phyloP scores from a whole-genome alignment of 2,113 vertebrate species.

The Tichodroma muraria region DNA sequence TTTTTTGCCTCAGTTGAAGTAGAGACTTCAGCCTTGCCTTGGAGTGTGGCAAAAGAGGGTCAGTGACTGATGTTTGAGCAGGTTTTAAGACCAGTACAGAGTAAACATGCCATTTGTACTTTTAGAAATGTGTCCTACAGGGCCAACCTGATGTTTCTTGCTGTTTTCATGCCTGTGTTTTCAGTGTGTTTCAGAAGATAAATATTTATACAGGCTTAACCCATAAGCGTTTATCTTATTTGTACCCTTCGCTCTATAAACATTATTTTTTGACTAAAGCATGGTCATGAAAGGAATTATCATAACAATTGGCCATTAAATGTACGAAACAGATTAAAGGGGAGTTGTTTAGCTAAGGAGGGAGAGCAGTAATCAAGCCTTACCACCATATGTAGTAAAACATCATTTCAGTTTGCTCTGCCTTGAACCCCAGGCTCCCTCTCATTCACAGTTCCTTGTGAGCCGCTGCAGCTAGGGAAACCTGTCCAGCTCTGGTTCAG shows the following conservation, averaged over 20 bases:
- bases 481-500: background rate
- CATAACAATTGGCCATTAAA: background rate
- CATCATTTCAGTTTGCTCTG: background rate
- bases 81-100: background rate
- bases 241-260: background rate
- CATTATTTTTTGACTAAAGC: background rate
- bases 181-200: background rate
- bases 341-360: background rate
- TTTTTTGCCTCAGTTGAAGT: background rate
- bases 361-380: background rate
- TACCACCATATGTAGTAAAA: background rate
- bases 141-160: background rate
- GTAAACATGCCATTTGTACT: background rate
- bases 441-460: accelerated
- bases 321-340: background rate
- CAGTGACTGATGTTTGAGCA: background rate
- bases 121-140: background rate
- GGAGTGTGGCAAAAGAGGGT: background rate
- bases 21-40: background rate
- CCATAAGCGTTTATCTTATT: background rate
- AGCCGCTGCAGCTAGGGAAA: background rate
- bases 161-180: background rate
- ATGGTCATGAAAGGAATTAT: background rate
- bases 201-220: background rate
- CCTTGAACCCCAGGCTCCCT: background rate